phyloP scores from a whole-genome alignment of 35 echinoderm and acorn worm species.

The Holothuria glaberrima region DNA sequence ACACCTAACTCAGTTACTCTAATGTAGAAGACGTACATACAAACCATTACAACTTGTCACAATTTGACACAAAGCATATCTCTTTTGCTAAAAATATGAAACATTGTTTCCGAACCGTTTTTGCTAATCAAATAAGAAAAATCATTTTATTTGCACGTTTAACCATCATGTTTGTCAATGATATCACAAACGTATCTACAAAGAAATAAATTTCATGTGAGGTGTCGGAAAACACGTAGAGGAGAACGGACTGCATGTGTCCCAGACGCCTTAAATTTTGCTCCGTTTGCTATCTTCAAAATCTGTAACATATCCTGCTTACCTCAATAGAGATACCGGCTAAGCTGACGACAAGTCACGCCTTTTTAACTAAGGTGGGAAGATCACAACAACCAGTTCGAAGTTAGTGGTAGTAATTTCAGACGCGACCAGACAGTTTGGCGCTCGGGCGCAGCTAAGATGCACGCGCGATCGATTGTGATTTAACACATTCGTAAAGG shows the following conservation, averaged over 20 bases:
- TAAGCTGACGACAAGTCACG: conserved; percentile 36
- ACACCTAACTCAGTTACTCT: too few relatives aligned
- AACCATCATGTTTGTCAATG: neutral
- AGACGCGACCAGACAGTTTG: conserved; percentile 19
- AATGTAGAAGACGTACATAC: too few relatives aligned
- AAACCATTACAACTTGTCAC: too few relatives aligned
- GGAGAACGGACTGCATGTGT: neutral
- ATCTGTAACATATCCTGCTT: conserved; percentile 17
- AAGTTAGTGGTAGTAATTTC: conserved; percentile 29
- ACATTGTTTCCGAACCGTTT: neutral
- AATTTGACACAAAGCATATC: too few relatives aligned
- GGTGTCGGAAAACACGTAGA: too few relatives aligned
- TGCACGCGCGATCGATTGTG: neutral
- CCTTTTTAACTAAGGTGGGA: conserved; percentile 10
- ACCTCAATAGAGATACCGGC: conserved; percentile 11
- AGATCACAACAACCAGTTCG: conserved; percentile 18
- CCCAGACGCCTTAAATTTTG: conserved; percentile 17
- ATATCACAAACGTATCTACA: too few relatives aligned
- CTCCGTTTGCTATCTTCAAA: conserved; percentile 34
- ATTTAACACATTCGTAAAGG: conserved; percentile 18
- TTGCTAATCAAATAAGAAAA: conserved; percentile 23
- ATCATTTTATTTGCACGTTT: conserved; percentile 7
- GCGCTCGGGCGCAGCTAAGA: neutral
- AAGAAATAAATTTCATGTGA: too few relatives aligned
- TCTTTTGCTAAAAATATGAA: too few relatives aligned